Evolutionary conservation across 2,888 invertebrate species (phyloP).

Genomic region (Scrobipalpa atriplicella): DNA sequence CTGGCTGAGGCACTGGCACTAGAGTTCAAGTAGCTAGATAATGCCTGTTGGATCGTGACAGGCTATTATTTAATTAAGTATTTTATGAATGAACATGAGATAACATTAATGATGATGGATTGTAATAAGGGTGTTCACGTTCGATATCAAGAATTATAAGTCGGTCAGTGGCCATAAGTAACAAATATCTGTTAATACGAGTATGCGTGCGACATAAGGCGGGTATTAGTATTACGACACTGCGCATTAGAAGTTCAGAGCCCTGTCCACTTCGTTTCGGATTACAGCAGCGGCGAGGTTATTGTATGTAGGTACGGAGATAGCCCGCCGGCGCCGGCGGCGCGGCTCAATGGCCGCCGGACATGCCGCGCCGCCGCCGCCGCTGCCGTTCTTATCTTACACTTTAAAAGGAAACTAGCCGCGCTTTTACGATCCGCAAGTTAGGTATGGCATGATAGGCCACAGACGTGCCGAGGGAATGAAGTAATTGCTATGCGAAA

Average conservation of each 20-base stretch:
- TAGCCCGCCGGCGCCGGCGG: constrained; percentile 30
- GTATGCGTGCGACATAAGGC: constrained; percentile 10
- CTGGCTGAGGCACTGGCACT: constrained; percentile 29
- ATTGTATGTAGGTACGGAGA: constrained; percentile 39
- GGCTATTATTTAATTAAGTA: constrained; percentile 30
- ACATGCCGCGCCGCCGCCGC: constrained; percentile 32
- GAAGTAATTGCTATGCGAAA: constrained; percentile 46
- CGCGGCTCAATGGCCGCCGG: constrained; percentile 22
- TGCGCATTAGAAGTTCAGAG: constrained; percentile 25
- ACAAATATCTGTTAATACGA: constrained; percentile 10
- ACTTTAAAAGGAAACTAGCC: constrained; percentile 76
- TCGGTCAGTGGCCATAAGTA: constrained; percentile 13
- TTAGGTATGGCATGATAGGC: constrained; percentile 47
- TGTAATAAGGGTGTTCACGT: constrained; percentile 4
- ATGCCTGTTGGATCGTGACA: constrained; percentile 31
- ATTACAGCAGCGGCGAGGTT: constrained; percentile 47
- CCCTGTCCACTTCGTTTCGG: constrained; percentile 27
- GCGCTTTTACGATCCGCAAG: constrained; percentile 68
- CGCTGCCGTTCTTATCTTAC: constrained; percentile 64
- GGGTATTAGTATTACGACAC: constrained; percentile 21
- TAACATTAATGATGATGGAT: constrained; percentile 28
- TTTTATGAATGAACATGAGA: constrained; percentile 42
- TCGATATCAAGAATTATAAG: background rate
- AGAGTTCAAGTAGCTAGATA: constrained; percentile 18
- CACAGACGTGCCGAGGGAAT: constrained; percentile 51